Base-by-base conservation (phyloP, 2,888 invertebrate genomes). In the Apeira syringaria region DNA sequence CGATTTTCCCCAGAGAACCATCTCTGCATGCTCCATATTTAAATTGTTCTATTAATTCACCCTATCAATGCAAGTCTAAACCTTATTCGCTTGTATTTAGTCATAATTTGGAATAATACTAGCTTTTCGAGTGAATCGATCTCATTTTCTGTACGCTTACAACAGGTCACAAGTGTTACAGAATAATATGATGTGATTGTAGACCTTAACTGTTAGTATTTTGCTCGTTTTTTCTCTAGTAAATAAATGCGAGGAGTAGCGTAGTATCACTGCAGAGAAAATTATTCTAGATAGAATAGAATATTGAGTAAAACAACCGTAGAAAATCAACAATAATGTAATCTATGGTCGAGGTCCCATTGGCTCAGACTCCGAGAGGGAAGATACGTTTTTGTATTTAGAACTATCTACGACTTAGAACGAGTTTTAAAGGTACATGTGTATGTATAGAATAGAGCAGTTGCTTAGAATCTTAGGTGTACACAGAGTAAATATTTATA, bases 1-100 rank as follows among this genome's bases (percentile, higher is more conserved):
- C 67, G 76, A 64, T 85, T 85, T 88, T 89, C 88, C 88, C 87
- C 78, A 79, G 86, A 89, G 89, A 85, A 82, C 88, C 87, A 89
- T 89, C 89, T 88, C 84, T 73, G 69, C 69, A 65, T 68, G 83
- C 74, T 82, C 84, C 77, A 83, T 85, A 80, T 82, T 79, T 74
- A 80, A 86, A 87, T 81, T 78, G 81, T 64, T 79, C 70, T 85
- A 86, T 83, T 80, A 76, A 74, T 78, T 66, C 50, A 25, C 13
- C 4, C 1, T 1, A 3, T 1, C 56, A 66, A 27, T 20, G 15
- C n/a, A 1, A 78, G 57, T 60, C 47, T 53, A 12, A 41, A 60
- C 78, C 56, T 35, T 70, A 67, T 0, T 0, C 0, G 0, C 0
- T 0, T 0, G 0, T 0, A 4, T 6, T 65, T 77, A 22, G 56